phyloP scores from a whole-genome alignment of 2,888 invertebrate species.

The Yponomeuta malinellus region DNA sequence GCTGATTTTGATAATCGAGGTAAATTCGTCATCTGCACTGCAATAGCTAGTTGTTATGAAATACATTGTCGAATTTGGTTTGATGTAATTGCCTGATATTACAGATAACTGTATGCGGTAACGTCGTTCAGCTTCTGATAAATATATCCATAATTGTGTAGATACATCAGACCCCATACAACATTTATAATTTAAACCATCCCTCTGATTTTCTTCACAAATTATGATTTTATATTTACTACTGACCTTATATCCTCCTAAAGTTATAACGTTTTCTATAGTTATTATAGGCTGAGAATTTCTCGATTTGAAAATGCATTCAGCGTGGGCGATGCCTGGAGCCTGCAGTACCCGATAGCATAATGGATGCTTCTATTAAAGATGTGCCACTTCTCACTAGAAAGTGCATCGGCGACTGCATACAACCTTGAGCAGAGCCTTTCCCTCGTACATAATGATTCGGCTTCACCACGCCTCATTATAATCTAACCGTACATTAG shows the following conservation, averaged over 20 bases:
- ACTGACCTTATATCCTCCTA: no score
- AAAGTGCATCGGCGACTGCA: slow-evolving; percentile 57
- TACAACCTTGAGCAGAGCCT: slow-evolving; percentile 65
- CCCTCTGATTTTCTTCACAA: no score
- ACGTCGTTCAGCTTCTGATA: no score
- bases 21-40: not conserved
- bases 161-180: no score
- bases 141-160: no score
- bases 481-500: slow-evolving; percentile 57
- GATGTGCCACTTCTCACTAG: slow-evolving; percentile 57
- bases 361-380: slow-evolving; percentile 51
- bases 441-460: slow-evolving; percentile 70
- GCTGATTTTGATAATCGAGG: slow-evolving; percentile 21
- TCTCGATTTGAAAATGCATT: not conserved
- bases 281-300: not conserved
- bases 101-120: not conserved
- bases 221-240: no score
- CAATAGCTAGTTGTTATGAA: not conserved
- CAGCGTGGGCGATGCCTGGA: not conserved
- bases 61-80: not conserved
- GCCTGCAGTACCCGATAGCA: not conserved
- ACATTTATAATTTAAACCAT: no score
- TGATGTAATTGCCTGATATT: not conserved
- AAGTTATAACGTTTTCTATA: not conserved
- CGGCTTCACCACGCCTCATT: slow-evolving; percentile 51